Evolutionary conservation across 37 sponge, comb jelly and placozoan species (phyloP), one percentile per base, ranked within the genome.

Genomic region (Beroe forskalii): DNA sequence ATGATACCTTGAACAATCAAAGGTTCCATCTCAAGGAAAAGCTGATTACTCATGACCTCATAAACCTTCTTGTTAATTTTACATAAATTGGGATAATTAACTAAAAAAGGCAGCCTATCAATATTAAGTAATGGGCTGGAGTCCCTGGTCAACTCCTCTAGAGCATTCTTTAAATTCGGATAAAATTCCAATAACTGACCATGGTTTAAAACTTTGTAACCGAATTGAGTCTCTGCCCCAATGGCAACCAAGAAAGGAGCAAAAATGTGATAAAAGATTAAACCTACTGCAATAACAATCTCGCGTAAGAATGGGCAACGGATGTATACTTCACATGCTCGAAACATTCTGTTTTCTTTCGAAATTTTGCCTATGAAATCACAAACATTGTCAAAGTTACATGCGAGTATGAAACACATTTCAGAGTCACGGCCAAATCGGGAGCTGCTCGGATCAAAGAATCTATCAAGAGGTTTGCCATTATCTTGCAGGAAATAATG

Each of bases 341-440:
- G 4, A 23, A 63, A 63, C 66, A 63, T 63, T 23, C 66, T 63
- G 30, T 63, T 63, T 28, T 63, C 66, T 23, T 63, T 63, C 28
- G 24, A 27, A 22, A 63, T 23, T 27, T 3, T 28, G 4, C 28
- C 4, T 6, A 63, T 63, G 66, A 63, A 63, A 63, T 63, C 30
- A 27, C 30, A 27, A 22, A 63, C 66, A 24, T 9, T 63, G 4
- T 63, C 25, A 63, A 63, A 63, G 27, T 63, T 63, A 23, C 24
- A 63, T 63, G 66, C 66, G 17, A 63, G 66, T 24, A 63, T 63
- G 66, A 63, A 63, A 27, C 66, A 63, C 66, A 63, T 63, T 63
- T 63, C 66, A 63, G 66, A 63, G 4, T 63, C 66, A 22, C 30
- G 24, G 24, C 66, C 66, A n/a, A 63, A 63, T 63, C 66, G 4